Evolutionary conservation across 2,797 vertebrate genomes (phyloP).

Genomic region (Sorex maritimensis): DNA sequence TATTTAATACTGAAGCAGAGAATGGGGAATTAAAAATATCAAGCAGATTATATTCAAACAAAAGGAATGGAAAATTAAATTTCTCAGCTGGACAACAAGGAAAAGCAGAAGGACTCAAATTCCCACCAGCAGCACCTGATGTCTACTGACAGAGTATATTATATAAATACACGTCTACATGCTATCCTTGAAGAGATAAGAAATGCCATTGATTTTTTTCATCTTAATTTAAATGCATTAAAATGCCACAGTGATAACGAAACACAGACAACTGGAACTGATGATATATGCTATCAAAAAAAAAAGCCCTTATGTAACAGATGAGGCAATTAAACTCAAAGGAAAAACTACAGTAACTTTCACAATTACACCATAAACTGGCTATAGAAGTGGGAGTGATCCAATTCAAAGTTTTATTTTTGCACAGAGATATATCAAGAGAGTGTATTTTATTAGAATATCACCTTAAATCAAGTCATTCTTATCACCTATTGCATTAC

Average conservation of each 20-base stretch:
- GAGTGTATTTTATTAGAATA: background rate
- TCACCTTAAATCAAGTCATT: background rate
- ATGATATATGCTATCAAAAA: background rate
- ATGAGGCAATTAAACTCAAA: constrained; percentile 45
- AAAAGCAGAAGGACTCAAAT: background rate
- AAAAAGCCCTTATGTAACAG: background rate
- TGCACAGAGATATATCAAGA: background rate
- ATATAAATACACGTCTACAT: background rate
- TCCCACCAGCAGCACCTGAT: background rate
- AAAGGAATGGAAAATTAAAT: constrained; percentile 48
- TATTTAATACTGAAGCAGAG: background rate
- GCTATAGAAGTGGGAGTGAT: background rate
- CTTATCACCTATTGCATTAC: background rate
- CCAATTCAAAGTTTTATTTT: constrained; percentile 10
- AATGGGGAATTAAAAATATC: background rate
- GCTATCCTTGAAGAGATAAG: background rate
- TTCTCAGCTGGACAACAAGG: background rate
- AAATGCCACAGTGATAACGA: background rate
- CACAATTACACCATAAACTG: background rate
- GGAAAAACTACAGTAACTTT: background rate
- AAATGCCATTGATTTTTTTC: constrained; percentile 14
- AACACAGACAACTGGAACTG: background rate
- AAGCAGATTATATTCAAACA: background rate
- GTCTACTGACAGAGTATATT: background rate
- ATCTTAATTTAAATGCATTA: constrained; percentile 34